Base-by-base conservation (phyloP, 2,888 invertebrate species). In the Mesorhabditis belari region DNA sequence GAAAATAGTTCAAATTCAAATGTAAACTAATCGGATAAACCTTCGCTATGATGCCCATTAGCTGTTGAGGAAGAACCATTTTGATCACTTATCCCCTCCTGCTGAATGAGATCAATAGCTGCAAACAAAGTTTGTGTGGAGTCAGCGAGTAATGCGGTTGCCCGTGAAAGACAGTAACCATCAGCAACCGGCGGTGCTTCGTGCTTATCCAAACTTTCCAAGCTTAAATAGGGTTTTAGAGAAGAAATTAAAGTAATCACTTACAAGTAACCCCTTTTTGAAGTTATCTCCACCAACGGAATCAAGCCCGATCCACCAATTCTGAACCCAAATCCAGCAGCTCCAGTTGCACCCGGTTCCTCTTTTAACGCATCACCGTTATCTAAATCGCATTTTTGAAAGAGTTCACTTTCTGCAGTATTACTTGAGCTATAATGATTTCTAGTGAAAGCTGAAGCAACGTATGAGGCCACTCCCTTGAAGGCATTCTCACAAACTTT, bases 151-250 rank as follows among this genome's bases (percentile, higher is more conserved):
- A 64, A 66, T 0, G 65, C 66, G 49, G 65, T 64, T 26, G 64
- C 61, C n/a, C 96, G 87, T 0, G 95, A 94, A 64, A 98, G 89
- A 4, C 94, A 93, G 83, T 96, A 98, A 0, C 96, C 95, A 69
- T 96, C 94, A n/a, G 91, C 91, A 70, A 96, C 90, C 12, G 87
- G 83, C 0, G 94, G 94, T 5, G 95, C 91, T 77, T 98, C 96
- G 21, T 89, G 87, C 81, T 94, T 92, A 80, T 98, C 98, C 76
- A 95, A 82, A 89, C 94, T 90, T 82, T 98, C 98, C 81, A 96
- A 86, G 80, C 93, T 92, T 81, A 60, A 83, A 67, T 55, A n/a
- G 12, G 1, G 44, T 35, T n/a, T 35, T 35, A 17, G 44, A 35
- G 44, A 35, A 9, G 12, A 35, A 9, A 9, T 35, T 17, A 9